These are phyloP conservation scores for Dione vanillae DNA, from an alignment of 2,888 invertebrate genomes.

Conservation along the genomic window DNA sequence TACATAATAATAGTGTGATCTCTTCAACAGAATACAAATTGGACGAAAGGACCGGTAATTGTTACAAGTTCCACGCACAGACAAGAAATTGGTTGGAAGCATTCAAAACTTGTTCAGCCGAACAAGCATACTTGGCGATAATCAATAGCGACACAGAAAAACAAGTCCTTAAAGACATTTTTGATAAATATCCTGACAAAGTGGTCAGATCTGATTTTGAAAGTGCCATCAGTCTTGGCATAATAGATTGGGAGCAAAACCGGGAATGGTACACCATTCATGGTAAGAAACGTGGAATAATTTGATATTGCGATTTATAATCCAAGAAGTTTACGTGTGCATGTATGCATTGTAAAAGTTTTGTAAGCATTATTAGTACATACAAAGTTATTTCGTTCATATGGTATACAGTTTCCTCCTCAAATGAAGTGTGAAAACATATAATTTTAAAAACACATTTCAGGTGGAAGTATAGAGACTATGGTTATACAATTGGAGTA, in stretches of 20 bases:
- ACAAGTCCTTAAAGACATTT: conserved; percentile 31
- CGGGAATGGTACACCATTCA: conserved; percentile 37
- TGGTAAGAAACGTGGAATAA: too few species aligned
- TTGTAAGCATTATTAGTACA: too few species aligned
- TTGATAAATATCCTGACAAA: not conserved
- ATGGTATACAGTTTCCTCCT: too few species aligned
- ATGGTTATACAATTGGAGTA: conserved; percentile 43
- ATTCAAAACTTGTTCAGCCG: conserved; percentile 32
- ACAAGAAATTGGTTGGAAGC: conserved; percentile 24
- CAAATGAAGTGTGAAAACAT: too few species aligned
- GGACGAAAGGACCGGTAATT: too few species aligned
- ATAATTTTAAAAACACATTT: too few species aligned
- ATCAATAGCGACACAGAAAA: conserved; percentile 50
- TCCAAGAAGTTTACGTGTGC: too few species aligned
- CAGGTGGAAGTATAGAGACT: conserved; percentile 47
- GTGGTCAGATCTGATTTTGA: not conserved
- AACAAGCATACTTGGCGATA: conserved; percentile 40
- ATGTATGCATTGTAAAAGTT: too few species aligned
- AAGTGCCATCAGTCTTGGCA: conserved; percentile 20
- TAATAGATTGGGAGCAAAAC: conserved; percentile 35
- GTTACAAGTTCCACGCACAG: conserved; percentile 35
- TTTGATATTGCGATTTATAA: too few species aligned
- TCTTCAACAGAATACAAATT: too few species aligned
- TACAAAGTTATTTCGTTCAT: too few species aligned
- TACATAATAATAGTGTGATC: too few species aligned